Conservation (phyloP, 2,113 vertebrate genomes). For the Oreochromis niloticus region DNA sequence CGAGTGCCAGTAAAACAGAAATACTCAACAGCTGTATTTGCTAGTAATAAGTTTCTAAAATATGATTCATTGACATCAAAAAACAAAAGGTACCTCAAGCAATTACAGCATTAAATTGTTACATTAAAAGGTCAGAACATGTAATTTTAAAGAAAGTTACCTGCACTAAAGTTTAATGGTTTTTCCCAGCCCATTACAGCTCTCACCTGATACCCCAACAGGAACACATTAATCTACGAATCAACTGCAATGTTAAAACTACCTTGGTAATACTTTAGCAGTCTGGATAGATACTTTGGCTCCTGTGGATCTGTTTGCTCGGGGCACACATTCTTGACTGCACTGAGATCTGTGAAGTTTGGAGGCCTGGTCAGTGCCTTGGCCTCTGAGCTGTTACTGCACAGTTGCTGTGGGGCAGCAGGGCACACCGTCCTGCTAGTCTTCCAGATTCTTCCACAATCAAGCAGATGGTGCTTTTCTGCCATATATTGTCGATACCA, state of each 20-base stretch:
- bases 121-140: not conserved
- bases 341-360: not conserved
- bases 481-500: not conserved
- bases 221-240: not conserved
- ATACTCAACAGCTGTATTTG: not conserved
- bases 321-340: fast-evolving
- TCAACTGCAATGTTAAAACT: not conserved
- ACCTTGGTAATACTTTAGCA: not conserved
- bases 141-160: not conserved
- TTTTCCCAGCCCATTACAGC: not conserved
- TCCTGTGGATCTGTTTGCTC: not conserved
- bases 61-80: not conserved
- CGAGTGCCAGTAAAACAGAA: not conserved
- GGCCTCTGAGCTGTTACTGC: not conserved
- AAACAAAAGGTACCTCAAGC: too few species aligned
- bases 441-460: not conserved
- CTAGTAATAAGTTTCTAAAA: not conserved
- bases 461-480: not conserved
- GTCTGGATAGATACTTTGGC: not conserved
- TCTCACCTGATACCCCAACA: not conserved
- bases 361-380: not conserved
- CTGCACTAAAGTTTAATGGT: not conserved
- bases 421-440: not conserved
- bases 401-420: not conserved
- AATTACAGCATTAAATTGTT: not conserved